phyloP scores from a whole-genome alignment of 2,888 invertebrate species.

The Calliscelio sp. region DNA sequence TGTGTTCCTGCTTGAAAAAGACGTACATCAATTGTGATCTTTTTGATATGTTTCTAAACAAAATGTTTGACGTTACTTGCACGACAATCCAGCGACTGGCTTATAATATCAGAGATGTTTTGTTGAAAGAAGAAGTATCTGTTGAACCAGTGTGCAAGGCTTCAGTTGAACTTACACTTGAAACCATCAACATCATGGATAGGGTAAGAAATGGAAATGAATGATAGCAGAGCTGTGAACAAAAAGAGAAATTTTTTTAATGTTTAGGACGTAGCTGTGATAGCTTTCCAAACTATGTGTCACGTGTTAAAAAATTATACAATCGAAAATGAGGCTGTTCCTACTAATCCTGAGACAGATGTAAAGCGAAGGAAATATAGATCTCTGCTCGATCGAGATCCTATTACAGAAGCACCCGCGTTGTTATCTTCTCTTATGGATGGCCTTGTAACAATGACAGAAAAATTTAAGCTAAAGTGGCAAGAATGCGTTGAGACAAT shows the following conservation, averaged over 20 bases:
- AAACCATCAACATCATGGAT: conserved; percentile 87
- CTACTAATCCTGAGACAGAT: conserved; percentile 32
- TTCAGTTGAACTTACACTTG: conserved; percentile 87
- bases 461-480: conserved; percentile 91
- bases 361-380: conserved; percentile 69
- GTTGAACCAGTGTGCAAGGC: conserved; percentile 85
- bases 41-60: conserved; percentile 88
- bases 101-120: conserved; percentile 88
- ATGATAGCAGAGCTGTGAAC: no score
- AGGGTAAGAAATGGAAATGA: conserved; percentile 76
- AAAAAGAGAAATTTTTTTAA: no score
- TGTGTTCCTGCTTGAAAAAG: conserved; percentile 86
- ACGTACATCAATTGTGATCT: conserved; percentile 85
- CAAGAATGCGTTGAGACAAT: conserved; percentile 92
- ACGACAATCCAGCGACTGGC: conserved; percentile 89
- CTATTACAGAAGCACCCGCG: conserved; percentile 86
- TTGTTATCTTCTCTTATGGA: conserved; percentile 90
- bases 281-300: conserved; percentile 83
- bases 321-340: conserved; percentile 57
- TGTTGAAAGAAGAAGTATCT: conserved; percentile 83
- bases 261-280: conserved; percentile 85
- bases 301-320: conserved; percentile 83
- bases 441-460: conserved; percentile 89
- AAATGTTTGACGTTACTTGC: conserved; percentile 88
- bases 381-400: conserved; percentile 83